A percentile compares a stretch with the other conserved stretches of the same genome.
These are phyloP conservation scores for Agrypnia vestita DNA, from an alignment of 1,140 invertebrate genomes.

Conservation along the genomic window DNA sequence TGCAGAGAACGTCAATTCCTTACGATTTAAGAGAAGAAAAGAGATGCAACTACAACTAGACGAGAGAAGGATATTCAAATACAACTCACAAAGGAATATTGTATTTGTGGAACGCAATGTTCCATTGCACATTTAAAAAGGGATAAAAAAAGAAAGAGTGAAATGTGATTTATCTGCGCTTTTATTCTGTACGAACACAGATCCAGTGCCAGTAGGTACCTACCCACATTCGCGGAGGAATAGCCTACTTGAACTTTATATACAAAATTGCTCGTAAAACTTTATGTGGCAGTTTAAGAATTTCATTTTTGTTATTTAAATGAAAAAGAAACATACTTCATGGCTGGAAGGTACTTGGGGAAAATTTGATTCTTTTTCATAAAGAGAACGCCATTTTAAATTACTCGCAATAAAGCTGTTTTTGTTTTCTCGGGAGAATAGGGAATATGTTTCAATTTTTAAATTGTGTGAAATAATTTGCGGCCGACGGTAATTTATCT, in stretches of 20 bases:
- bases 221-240: slow-evolving; percentile 31
- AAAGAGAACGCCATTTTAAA: slow-evolving; percentile 1
- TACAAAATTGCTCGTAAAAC: slow-evolving; percentile 53
- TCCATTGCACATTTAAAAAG: slow-evolving; percentile 52
- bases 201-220: slow-evolving; percentile 12
- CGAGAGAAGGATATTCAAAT: slow-evolving; percentile 43
- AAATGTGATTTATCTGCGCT: slow-evolving; percentile 46
- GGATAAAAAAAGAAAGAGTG: slow-evolving; percentile 31
- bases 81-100: slow-evolving; percentile 56
- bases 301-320: slow-evolving; percentile 53
- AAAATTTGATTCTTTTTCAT: slow-evolving; percentile 35
- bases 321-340: slow-evolving; percentile 42
- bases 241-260: slow-evolving; percentile 45
- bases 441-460: too few species aligned
- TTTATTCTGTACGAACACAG: slow-evolving; percentile 42
- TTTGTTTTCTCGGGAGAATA: too few species aligned
- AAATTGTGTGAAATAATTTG: too few species aligned
- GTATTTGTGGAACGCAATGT: slow-evolving; percentile 50
- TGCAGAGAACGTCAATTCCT: slow-evolving; percentile 41
- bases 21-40: slow-evolving; percentile 7
- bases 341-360: slow-evolving; percentile 7
- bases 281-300: slow-evolving; percentile 51
- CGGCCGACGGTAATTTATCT: too few species aligned
- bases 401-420: background rate
- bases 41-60: slow-evolving; percentile 30